These are phyloP conservation scores for Cuniculus paca DNA, from an alignment of 2,797 vertebrate genomes.

Conservation along the genomic window DNA sequence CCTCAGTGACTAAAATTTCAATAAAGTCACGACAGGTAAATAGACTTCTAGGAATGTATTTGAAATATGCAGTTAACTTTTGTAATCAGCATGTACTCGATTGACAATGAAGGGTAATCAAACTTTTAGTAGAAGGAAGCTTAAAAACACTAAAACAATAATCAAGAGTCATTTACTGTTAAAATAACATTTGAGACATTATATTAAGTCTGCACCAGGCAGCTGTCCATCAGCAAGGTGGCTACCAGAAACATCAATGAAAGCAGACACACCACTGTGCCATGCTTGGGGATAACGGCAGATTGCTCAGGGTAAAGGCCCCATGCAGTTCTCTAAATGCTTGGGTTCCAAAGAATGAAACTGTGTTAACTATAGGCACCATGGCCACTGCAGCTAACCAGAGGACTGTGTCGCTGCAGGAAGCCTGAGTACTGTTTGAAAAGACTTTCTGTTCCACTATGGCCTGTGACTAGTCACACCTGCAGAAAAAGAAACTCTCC, in stretches of 20 bases:
- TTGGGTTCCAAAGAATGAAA: constrained; percentile 48
- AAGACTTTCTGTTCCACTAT: background rate
- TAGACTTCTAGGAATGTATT: background rate
- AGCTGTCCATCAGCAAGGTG: background rate
- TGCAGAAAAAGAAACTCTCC: background rate
- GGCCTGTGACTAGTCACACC: background rate
- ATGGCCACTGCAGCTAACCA: background rate
- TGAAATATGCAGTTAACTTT: constrained; percentile 28
- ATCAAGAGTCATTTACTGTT: background rate
- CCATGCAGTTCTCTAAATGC: constrained; percentile 8
- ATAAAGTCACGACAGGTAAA: background rate
- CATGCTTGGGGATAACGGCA: background rate
- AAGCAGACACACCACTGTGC: background rate
- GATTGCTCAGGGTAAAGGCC: constrained; percentile 23
- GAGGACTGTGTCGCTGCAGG: background rate
- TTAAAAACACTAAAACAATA: background rate
- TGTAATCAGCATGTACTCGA: background rate
- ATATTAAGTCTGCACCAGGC: background rate
- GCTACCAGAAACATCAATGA: background rate
- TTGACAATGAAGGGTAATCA: background rate
- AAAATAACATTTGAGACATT: background rate
- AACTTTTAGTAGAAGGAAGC: background rate
- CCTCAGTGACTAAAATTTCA: constrained; percentile 28
- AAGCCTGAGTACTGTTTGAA: background rate
- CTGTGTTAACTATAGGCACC: constrained; percentile 2